Conservation (phyloP, 2,888 invertebrate species). For the Teinopalpus imperialis region DNA sequence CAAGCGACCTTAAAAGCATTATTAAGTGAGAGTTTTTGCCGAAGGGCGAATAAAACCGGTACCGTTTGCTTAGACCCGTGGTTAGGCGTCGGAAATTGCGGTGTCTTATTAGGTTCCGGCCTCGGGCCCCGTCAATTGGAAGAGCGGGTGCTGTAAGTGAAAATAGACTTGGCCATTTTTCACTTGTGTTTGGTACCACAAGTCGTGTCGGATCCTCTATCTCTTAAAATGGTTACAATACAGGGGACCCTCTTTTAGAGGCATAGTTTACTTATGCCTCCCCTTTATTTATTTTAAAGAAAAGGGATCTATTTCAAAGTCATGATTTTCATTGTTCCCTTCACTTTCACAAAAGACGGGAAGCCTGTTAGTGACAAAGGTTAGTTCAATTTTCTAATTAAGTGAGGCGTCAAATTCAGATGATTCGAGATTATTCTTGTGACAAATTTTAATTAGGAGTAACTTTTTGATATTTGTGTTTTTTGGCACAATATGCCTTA, state of each 20-base stretch:
- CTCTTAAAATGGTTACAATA: constrained; percentile 8
- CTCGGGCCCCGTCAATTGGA: constrained; percentile 52
- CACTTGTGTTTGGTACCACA: constrained; percentile 27
- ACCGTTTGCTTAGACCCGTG: constrained; percentile 57
- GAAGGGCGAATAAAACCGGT: constrained; percentile 52
- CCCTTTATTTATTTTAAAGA: constrained; percentile 6
- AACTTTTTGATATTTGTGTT: not conserved
- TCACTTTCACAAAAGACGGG: constrained; percentile 6
- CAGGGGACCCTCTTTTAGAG: not conserved
- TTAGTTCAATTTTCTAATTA: constrained; percentile 8
- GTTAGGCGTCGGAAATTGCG: constrained; percentile 70
- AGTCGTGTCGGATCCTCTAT: not conserved
- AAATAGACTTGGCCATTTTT: constrained; percentile 49
- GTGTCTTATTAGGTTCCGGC: constrained; percentile 71
- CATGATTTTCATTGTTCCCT: constrained; percentile 3
- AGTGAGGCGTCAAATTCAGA: constrained; percentile 4
- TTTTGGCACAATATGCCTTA: too few species aligned
- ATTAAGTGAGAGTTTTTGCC: constrained; percentile 51
- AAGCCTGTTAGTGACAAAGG: constrained; percentile 4
- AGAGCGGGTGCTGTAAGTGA: constrained; percentile 48
- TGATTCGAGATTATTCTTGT: not conserved
- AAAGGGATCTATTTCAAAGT: constrained; percentile 6
- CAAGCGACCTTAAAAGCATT: constrained; percentile 34
- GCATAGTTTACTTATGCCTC: not conserved
- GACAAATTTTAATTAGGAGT: not conserved